Percentiles rank a stretch among this genome's conserved stretches.
Conservation (phyloP, 2,888 invertebrate genomes). For the Rhopalosiphum nymphaeae region DNA sequence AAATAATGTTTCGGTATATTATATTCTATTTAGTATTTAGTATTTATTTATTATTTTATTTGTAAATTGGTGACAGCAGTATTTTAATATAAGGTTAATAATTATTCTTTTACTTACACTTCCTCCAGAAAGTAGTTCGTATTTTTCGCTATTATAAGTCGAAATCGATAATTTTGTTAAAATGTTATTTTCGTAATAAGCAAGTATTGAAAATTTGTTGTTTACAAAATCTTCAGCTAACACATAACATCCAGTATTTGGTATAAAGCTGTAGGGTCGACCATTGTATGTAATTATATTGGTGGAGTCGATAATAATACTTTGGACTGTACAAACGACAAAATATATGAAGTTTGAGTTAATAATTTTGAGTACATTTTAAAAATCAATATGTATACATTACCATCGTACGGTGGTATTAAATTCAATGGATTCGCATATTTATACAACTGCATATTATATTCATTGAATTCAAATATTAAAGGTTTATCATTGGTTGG, state of each 20-base stretch:
- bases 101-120: conserved; percentile 28
- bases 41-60: background rate
- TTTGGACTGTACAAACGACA: background rate
- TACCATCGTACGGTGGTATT: conserved; percentile 49
- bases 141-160: background rate
- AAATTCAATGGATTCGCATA: background rate
- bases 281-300: conserved; percentile 38
- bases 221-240: conserved; percentile 86
- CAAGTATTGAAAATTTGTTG: conserved; percentile 86
- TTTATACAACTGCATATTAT: background rate
- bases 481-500: background rate
- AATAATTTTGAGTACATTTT: background rate
- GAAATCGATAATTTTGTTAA: conserved; percentile 29
- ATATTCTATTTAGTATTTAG: background rate
- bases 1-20: background rate
- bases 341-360: background rate
- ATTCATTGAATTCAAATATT: background rate
- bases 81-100: background rate
- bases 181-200: conserved; percentile 74
- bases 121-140: conserved; percentile 9
- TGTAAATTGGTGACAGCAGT: background rate
- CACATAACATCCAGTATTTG: conserved; percentile 81
- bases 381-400: background rate
- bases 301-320: background rate
- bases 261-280: conserved; percentile 8